Evolutionary conservation across 2,888 invertebrate species (phyloP), one percentile per base, ranked within the genome.

Genomic region (Pseudolycoriella hygida): DNA sequence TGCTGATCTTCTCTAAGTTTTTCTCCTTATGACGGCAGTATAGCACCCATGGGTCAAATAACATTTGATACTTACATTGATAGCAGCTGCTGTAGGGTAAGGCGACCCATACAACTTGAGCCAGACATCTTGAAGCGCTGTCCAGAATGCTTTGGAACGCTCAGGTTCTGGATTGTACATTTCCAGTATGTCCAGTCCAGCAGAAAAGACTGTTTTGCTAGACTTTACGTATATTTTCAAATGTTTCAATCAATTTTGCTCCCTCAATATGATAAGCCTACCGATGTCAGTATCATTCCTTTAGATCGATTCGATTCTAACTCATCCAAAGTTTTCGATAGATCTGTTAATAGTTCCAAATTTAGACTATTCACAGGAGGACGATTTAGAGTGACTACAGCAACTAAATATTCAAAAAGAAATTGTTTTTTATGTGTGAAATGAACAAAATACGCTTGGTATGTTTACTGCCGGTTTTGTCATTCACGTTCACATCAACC

Each of bases 41-140:
- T n/a, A n/a, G n/a, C n/a, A n/a, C n/a, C n/a, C n/a, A n/a, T n/a
- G n/a, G n/a, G n/a, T n/a, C n/a, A n/a, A n/a, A n/a, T n/a, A n/a
- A n/a, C n/a, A n/a, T n/a, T n/a, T n/a, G n/a, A n/a, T n/a, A n/a
- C 68, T 63, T 69, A 86, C 87, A 71, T 86, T 89, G 45, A 90
- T 80, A 30, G 83, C 82, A 46, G 87, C 88, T 15, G 81, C 83
- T 6, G 83, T 80, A 17, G 83, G 77, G 50, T 76, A 76, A 44
- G 69, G 67, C 17, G 77, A 69, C 11, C 80, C 77, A 59, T 81
- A 89, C 2, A 90, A 66, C 51, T 79, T 76, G 25, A 87, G 57
- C 86, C 87, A 90, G 15, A 77, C 72, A 43, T 83, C 80, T 66
- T 90, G 90, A 2, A 89, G 61, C 0, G 75, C 67, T 1, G 67